Percentiles rank a stretch among this genome's conserved stretches.
phyloP scores from a whole-genome alignment of 1,140 invertebrate species.

The Drosophila pallidifrons region DNA sequence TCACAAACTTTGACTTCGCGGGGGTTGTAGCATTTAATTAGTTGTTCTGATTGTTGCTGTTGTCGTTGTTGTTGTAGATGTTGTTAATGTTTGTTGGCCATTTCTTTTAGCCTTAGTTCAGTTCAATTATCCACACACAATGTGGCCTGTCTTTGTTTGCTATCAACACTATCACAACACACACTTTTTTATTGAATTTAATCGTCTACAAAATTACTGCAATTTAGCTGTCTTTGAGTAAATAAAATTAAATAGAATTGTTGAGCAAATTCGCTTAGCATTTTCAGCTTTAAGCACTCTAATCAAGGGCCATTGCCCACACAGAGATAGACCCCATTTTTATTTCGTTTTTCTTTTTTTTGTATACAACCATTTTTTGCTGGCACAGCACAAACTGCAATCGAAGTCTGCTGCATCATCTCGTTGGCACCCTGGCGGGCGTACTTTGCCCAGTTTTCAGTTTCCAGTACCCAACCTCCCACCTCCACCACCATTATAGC shows the following conservation, averaged over 20 bases:
- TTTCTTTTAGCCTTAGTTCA: slow-evolving; percentile 63
- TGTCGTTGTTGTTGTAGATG: slow-evolving; percentile 39
- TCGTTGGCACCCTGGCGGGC: slow-evolving; percentile 5
- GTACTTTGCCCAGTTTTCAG: slow-evolving; percentile 5
- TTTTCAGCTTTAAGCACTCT: slow-evolving; percentile 3
- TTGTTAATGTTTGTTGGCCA: slow-evolving; percentile 60
- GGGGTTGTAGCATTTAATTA: slow-evolving; percentile 81
- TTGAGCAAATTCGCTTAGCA: neutral
- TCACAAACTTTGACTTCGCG: slow-evolving; percentile 66
- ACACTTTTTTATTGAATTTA: slow-evolving; percentile 47
- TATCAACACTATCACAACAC: slow-evolving; percentile 52
- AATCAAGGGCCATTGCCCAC: slow-evolving; percentile 24
- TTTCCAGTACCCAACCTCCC: neutral
- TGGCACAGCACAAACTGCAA: slow-evolving; percentile 75
- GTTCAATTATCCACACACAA: slow-evolving; percentile 59
- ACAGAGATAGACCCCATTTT: neutral
- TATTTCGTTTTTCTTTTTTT: neutral
- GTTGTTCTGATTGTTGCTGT: slow-evolving; percentile 71
- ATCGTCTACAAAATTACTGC: slow-evolving; percentile 12
- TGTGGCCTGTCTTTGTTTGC: slow-evolving; percentile 49
- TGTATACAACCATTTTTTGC: slow-evolving; percentile 45
- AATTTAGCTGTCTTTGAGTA: neutral
- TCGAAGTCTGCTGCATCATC: slow-evolving; percentile 57
- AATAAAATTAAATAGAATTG: slow-evolving; percentile 6
- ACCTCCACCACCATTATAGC: slow-evolving; percentile 49